Evolutionary conservation across 2,888 invertebrate genomes (phyloP).

Genomic region (Oasisia sp.): DNA sequence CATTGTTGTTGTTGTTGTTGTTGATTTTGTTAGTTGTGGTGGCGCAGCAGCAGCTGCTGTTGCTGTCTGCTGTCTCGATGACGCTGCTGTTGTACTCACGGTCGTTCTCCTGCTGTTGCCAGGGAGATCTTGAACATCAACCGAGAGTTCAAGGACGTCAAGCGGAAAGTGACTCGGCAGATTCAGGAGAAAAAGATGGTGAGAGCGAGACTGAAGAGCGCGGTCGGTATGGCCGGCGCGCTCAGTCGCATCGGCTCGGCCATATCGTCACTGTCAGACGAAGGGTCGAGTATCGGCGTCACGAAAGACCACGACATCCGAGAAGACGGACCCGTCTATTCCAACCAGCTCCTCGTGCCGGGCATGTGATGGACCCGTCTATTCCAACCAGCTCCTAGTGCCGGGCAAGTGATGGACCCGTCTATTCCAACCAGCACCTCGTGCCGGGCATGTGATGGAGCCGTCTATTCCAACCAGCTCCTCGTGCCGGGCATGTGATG

Average conservation of each 20-base stretch:
- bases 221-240: not conserved
- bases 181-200: conserved; percentile 32
- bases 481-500: not conserved
- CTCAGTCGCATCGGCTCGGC: conserved; percentile 17
- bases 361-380: not conserved
- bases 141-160: conserved; percentile 38
- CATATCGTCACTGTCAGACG: not conserved
- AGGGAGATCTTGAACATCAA: conserved; percentile 44
- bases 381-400: not conserved
- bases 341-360: not conserved
- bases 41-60: not conserved
- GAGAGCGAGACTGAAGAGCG: not conserved
- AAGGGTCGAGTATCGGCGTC: not conserved
- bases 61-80: not conserved
- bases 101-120: not conserved
- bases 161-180: conserved; percentile 34
- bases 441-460: no score
- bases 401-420: not conserved
- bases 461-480: not conserved
- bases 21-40: not conserved
- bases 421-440: not conserved
- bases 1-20: not conserved
- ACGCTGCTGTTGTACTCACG: not conserved
- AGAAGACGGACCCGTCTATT: not conserved
- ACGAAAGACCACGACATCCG: not conserved